phyloP scores from a whole-genome alignment of 2,888 invertebrate genomes.

The Ischnura elegans region DNA sequence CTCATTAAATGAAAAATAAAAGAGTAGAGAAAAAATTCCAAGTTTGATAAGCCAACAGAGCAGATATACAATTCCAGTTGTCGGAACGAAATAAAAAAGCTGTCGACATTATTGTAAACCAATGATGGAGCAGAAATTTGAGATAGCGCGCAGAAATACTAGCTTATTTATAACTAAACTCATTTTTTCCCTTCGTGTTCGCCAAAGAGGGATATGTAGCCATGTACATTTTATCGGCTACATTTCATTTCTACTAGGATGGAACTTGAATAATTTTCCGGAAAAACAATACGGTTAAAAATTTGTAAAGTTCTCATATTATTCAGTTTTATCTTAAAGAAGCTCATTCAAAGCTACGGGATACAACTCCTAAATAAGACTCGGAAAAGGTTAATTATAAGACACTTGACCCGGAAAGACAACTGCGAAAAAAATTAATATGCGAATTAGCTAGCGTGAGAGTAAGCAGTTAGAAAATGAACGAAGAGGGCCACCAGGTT shows the following conservation, averaged over 20 bases:
- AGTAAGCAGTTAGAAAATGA: neutral
- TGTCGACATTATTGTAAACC: too few relatives aligned
- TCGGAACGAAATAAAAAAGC: too few relatives aligned
- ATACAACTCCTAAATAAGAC: neutral
- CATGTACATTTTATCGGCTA: too few relatives aligned
- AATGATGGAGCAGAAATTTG: too few relatives aligned
- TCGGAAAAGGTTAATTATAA: neutral
- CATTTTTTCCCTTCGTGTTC: too few relatives aligned
- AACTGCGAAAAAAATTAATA: neutral
- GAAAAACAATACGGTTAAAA: neutral
- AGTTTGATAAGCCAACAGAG: too few relatives aligned
- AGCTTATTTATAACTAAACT: too few relatives aligned
- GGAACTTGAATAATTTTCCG: neutral
- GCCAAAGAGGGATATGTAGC: too few relatives aligned
- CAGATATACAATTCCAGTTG: too few relatives aligned
- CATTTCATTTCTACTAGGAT: neutral
- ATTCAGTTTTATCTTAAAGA: neutral
- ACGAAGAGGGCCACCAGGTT: neutral
- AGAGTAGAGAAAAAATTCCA: too few relatives aligned
- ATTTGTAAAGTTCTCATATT: neutral
- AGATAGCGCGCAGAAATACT: too few relatives aligned
- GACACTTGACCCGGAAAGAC: neutral
- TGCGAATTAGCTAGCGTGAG: neutral
- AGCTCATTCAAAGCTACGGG: neutral
- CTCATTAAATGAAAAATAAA: too few relatives aligned